Percentiles rank a stretch among this genome's conserved stretches.
These are phyloP conservation scores for Periphyllus acericola DNA, from an alignment of 2,888 invertebrate genomes.

Conservation along the genomic window DNA sequence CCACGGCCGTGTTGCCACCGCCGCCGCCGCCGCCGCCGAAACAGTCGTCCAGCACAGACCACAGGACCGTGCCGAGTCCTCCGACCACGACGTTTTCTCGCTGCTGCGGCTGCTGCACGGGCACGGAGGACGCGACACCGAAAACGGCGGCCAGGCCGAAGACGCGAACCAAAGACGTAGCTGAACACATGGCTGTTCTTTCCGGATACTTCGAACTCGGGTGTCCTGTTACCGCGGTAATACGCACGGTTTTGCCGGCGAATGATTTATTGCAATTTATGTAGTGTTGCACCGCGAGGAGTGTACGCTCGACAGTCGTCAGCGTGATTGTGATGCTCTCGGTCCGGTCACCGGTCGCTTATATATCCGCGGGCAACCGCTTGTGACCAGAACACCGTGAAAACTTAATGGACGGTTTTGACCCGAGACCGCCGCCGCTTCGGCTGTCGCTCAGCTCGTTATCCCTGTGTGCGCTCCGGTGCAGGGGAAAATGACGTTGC, in stretches of 20 bases:
- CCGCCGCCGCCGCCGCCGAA: slow-evolving; percentile 23
- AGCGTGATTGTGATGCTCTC: neutral
- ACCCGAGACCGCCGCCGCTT: neutral
- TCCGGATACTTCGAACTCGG: too few species aligned
- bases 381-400: neutral
- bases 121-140: neutral
- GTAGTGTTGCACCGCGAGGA: neutral
- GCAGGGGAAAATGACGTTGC: slow-evolving; percentile 16
- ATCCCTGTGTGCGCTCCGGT: neutral
- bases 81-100: neutral
- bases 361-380: neutral
- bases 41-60: slow-evolving; percentile 48
- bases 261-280: too few species aligned
- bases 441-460: neutral
- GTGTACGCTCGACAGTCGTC: neutral
- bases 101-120: neutral
- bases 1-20: slow-evolving; percentile 11
- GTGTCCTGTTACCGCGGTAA: too few species aligned
- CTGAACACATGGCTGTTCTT: neutral
- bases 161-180: neutral
- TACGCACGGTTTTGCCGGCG: too few species aligned
- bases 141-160: neutral
- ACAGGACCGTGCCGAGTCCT: slow-evolving; percentile 27
- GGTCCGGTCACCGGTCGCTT: neutral
- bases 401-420: neutral